A percentile compares a stretch with the other conserved stretches of the same genome.
Conservation (phyloP, 2,113 vertebrate species). For the Drymodes brunneopygia region DNA sequence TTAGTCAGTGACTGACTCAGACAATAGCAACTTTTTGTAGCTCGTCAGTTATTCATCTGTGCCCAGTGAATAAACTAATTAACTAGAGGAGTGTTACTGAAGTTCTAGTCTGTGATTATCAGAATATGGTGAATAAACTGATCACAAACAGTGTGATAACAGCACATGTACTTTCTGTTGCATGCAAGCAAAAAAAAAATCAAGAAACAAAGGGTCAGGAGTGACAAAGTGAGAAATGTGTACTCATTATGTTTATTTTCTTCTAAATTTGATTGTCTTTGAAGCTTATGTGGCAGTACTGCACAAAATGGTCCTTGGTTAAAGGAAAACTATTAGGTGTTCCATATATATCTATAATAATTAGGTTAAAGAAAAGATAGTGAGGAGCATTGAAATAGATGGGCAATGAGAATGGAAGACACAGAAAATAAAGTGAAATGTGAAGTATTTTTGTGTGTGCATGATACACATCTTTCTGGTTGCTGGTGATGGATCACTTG, state of each 20-base stretch:
- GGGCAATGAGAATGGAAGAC: background rate
- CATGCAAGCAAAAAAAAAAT: background rate
- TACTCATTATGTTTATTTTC: background rate
- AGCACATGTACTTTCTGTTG: background rate
- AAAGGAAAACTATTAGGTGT: background rate
- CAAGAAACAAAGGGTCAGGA: background rate
- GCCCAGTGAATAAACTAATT: background rate
- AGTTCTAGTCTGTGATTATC: background rate
- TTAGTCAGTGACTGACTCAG: slow-evolving; percentile 12
- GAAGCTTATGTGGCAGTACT: background rate
- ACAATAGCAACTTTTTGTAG: slow-evolving; percentile 33
- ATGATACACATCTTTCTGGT: background rate
- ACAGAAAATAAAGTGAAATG: background rate
- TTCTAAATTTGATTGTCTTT: background rate
- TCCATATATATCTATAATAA: background rate
- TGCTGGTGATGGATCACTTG: background rate
- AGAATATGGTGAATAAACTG: background rate
- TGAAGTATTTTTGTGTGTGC: background rate
- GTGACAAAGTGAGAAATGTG: background rate
- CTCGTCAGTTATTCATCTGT: slow-evolving; percentile 2
- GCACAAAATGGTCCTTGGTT: background rate
- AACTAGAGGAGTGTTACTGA: background rate
- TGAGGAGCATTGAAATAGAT: background rate
- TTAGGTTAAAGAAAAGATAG: background rate
- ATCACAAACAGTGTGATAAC: background rate